phyloP scores from a whole-genome alignment of 2,888 invertebrate genomes.

The Drosophila neotestacea region DNA sequence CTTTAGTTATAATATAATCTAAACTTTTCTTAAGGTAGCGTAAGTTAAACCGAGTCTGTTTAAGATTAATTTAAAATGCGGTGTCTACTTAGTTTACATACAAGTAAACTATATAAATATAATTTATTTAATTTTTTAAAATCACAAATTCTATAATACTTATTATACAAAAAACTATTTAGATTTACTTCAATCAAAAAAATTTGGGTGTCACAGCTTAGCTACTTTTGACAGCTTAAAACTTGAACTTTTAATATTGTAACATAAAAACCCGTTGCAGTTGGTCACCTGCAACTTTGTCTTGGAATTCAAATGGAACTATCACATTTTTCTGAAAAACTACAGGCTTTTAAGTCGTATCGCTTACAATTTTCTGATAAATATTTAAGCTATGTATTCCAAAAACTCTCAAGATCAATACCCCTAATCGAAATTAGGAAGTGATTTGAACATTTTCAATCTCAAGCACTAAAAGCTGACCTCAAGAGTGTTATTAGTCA shows the following conservation, averaged over 20 bases:
- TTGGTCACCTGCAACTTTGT: not conserved
- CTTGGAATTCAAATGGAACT: not conserved
- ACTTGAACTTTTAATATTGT: not conserved
- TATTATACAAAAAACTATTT: no score
- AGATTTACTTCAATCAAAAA: not conserved
- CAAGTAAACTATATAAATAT: not conserved
- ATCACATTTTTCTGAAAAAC: slow-evolving; percentile 5
- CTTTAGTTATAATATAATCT: slow-evolving; percentile 44
- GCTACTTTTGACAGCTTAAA: not conserved
- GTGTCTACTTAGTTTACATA: not conserved
- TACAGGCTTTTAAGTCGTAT: not conserved
- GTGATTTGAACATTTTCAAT: not conserved
- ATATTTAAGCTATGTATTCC: slow-evolving; percentile 6
- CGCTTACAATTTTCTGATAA: not conserved
- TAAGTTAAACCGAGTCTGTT: slow-evolving; percentile 7
- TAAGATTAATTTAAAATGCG: not conserved
- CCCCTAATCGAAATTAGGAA: not conserved
- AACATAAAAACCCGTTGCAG: not conserved
- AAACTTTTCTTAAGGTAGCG: slow-evolving; percentile 19
- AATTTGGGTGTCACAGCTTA: not conserved
- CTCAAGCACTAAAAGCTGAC: not conserved
- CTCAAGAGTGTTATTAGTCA: slow-evolving; percentile 8
- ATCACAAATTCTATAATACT: no score
- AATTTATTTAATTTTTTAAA: slow-evolving; percentile 2
- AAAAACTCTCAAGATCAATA: slow-evolving; percentile 8